Evolutionary conservation across 1,140 invertebrate genomes (phyloP), one percentile per base, ranked within the genome.

Genomic region (Apocrypta bakeri): DNA sequence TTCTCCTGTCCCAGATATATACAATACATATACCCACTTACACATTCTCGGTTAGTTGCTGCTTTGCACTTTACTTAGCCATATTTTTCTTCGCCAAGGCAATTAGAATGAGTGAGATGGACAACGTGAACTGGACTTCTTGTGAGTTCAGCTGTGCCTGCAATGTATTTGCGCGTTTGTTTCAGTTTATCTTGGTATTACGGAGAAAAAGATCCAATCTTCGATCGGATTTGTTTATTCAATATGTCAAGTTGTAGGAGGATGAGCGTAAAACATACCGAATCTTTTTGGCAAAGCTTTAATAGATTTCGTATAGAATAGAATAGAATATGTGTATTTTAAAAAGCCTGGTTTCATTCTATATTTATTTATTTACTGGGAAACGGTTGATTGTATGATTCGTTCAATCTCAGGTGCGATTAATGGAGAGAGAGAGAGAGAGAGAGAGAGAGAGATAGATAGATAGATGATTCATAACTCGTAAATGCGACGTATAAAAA

Each of bases 1-100:
- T 24, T 64, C 48, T 73, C 33, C 71, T 37, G 71, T 73, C 71
- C 71, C 37, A 73, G 71, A 42, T 73, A 40, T 42, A 73, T 71
- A 31, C 7, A n/a, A n/a, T n/a, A 71, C 68, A 31, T 25, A 37
- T 17, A 71, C 63, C 1, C 21, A 31, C 68, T 3, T 17, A 42
- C 40, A 17, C 21, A 21, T 17, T 56, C 48, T 37, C 11, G 68
- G 25, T 37, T 71, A 6, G 48, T 11, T 40, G 24, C 71, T 73
- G 71, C 25, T 31, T 37, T 33, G 68, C 68, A 71, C 68, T n/a
- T n/a, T 21, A 33, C 31, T 71, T 3, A 27, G 24, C 64, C 9
- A 1, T 64, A 11, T 66, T 66, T 66, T 66, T 66, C 64, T 66
- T 14, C 27, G 64, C 27, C 24, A 21, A 29, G 9, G 64, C 64